Conservation (phyloP, 2,113 vertebrate genomes). For the Synchiropus splendidus region DNA sequence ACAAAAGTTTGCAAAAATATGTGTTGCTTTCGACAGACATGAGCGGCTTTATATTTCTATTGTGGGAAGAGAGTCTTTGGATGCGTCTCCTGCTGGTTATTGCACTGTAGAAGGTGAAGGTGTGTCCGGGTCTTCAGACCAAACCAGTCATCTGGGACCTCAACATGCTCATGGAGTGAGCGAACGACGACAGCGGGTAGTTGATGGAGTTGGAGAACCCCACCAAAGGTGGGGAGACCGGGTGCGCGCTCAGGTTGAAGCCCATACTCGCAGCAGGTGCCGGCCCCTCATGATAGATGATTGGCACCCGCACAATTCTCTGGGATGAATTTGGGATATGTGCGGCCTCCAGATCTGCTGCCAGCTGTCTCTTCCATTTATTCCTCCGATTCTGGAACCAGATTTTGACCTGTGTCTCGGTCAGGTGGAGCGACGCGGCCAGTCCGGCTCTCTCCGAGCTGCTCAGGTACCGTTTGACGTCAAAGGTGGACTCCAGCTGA, state of each 20-base stretch:
- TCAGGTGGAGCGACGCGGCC: conserved; percentile 76
- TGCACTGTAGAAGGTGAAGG: conserved; percentile 32
- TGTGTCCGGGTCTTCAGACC: conserved; percentile 77
- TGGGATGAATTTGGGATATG: conserved; percentile 74
- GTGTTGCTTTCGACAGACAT: conserved; percentile 2
- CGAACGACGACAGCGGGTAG: conserved; percentile 78
- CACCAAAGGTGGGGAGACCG: conserved; percentile 65
- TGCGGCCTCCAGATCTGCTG: conserved; percentile 80
- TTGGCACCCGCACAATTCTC: conserved; percentile 83
- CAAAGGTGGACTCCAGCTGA: conserved; percentile 83
- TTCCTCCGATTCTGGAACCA: conserved; percentile 88
- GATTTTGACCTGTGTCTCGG: conserved; percentile 87
- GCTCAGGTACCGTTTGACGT: conserved; percentile 82
- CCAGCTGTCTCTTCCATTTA: conserved; percentile 87
- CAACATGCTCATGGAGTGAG: conserved; percentile 74
- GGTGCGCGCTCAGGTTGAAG: conserved; percentile 69
- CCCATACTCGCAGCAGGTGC: conserved; percentile 50
- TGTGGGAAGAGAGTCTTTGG: conserved; percentile 39
- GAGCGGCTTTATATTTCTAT: too few species aligned
- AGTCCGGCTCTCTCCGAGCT: conserved; percentile 79
- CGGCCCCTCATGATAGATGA: conserved; percentile 82
- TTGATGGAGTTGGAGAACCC: conserved; percentile 70
- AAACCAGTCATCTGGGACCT: conserved; percentile 85
- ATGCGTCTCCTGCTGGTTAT: conserved; percentile 41
- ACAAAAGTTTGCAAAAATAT: conserved; percentile 7